Conservation (phyloP, 53 echinoderm and acorn worm genomes). For the Arbacia lixula region DNA sequence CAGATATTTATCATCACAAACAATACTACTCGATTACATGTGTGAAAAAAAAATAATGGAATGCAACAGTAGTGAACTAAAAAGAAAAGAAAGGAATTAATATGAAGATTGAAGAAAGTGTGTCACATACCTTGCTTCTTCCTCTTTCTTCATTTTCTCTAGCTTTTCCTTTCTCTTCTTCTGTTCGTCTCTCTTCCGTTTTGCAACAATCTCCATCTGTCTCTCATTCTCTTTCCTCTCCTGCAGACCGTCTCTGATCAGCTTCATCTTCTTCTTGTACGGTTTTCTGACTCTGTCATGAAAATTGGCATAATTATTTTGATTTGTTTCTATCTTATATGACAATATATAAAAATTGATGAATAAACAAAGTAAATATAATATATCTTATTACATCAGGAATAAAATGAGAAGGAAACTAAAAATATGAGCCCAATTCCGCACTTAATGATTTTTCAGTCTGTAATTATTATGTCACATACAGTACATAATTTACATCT, state of each 20-base stretch:
- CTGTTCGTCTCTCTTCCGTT: conserved; percentile 78
- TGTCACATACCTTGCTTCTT: conserved; percentile 71
- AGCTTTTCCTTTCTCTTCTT: conserved; percentile 74
- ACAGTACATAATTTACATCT: too few relatives aligned
- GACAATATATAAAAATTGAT: too few relatives aligned
- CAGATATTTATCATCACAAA: background rate
- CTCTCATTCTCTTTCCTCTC: conserved; percentile 72
- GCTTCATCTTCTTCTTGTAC: conserved; percentile 66
- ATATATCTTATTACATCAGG: too few relatives aligned
- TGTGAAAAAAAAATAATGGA: background rate
- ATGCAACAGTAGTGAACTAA: background rate
- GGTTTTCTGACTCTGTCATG: conserved; percentile 75
- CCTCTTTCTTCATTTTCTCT: conserved; percentile 80
- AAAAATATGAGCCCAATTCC: too few relatives aligned
- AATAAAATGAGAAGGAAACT: too few relatives aligned
- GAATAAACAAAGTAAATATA: too few relatives aligned
- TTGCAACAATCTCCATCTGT: conserved; percentile 84
- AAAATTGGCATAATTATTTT: background rate
- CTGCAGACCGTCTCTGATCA: conserved; percentile 73
- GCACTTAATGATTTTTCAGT: too few relatives aligned
- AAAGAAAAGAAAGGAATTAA: background rate
- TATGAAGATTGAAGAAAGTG: background rate
- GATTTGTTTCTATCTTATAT: too few relatives aligned
- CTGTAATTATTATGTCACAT: too few relatives aligned
- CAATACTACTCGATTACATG: background rate